phyloP scores from a whole-genome alignment of 30 jellyfish, hydroid and myxozoan species.

The Cassiopea xamachana region DNA sequence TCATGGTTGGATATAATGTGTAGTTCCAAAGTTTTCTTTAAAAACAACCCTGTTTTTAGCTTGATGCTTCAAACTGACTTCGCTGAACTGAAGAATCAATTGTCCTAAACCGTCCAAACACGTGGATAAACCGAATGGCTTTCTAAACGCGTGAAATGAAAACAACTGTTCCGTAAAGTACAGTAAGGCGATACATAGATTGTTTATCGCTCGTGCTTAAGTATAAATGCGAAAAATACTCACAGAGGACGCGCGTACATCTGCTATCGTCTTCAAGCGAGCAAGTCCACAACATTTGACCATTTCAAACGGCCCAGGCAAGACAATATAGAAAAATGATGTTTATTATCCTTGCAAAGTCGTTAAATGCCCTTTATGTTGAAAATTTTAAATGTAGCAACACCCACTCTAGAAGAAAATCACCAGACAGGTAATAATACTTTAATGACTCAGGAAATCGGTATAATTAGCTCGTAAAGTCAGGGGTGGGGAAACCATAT shows the following conservation, averaged over 20 bases:
- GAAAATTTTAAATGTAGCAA: neutral
- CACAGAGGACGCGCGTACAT: neutral
- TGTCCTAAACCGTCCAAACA: no score
- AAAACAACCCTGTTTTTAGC: no score
- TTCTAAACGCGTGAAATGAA: no score
- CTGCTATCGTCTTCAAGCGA: neutral
- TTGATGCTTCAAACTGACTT: no score
- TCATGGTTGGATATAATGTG: no score
- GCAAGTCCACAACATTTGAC: neutral
- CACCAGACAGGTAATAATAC: neutral
- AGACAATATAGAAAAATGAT: neutral
- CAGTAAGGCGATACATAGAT: no score
- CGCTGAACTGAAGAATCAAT: no score
- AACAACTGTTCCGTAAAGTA: no score
- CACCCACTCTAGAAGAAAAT: constrained; percentile 11
- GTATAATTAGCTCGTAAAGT: neutral
- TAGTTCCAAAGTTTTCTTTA: no score
- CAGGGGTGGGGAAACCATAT: no score
- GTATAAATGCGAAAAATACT: neutral
- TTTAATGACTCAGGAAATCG: neutral
- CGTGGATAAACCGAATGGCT: no score
- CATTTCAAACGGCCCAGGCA: neutral
- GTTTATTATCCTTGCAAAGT: neutral
- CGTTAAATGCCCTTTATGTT: neutral
- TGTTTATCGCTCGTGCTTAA: no score